A percentile compares a stretch with the other conserved stretches of the same genome.
Evolutionary conservation across 1,140 invertebrate genomes (phyloP).

Genomic region (Steinernema khuongi): DNA sequence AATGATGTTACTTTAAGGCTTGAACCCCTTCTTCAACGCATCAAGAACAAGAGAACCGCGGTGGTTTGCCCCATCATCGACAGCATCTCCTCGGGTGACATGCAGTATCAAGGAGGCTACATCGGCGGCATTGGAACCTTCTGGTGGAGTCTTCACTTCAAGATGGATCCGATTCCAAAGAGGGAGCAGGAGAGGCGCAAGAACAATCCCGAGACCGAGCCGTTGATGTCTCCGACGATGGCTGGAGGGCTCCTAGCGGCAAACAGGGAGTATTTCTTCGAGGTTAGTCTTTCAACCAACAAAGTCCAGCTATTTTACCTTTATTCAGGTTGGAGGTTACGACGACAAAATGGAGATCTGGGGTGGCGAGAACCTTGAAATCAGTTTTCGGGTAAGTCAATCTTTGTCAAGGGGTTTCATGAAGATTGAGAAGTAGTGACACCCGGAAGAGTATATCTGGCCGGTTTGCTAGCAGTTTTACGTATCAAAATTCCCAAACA

Average conservation of each 20-base stretch:
- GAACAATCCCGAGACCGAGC: conserved; percentile 15
- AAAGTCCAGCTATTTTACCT: too few relatives aligned
- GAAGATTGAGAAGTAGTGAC: too few relatives aligned
- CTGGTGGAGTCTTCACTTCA: conserved; percentile 22
- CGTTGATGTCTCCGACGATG: conserved; percentile 83
- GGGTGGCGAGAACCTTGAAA: conserved; percentile 98
- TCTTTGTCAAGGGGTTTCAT: conserved; percentile 14
- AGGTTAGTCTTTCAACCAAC: too few relatives aligned
- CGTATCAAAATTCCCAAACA: too few relatives aligned
- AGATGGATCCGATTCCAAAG: background rate
- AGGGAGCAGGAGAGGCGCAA: background rate
- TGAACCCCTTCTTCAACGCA: background rate
- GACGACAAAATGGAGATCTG: conserved; percentile 99
- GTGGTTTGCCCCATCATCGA: background rate
- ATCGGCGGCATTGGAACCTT: conserved; percentile 10
- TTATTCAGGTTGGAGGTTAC: conserved; percentile 93
- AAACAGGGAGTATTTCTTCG: conserved; percentile 90
- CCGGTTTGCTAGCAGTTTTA: too few relatives aligned
- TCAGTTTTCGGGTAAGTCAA: conserved; percentile 87
- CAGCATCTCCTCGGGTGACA: background rate
- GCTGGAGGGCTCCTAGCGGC: conserved; percentile 97
- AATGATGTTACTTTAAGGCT: conserved; percentile 1
- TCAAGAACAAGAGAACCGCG: background rate
- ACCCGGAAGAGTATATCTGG: too few relatives aligned
- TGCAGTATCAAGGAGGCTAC: background rate